phyloP scores from a whole-genome alignment of 2,113 vertebrate species.

The Orycteropus afer region DNA sequence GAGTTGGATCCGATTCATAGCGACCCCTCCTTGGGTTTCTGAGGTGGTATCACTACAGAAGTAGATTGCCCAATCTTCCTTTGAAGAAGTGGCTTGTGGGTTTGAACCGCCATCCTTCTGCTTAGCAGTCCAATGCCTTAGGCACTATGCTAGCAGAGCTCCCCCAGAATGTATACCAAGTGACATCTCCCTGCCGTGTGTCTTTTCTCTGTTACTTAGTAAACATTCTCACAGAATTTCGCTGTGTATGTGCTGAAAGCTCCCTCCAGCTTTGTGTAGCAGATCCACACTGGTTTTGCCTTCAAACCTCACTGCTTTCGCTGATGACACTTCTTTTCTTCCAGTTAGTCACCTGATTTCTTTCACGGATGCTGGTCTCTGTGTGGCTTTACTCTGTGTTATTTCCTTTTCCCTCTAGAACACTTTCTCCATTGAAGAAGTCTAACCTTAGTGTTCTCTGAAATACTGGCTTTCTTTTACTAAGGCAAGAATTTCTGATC shows the following conservation, averaged over 20 bases:
- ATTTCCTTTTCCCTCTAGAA: constrained; percentile 9
- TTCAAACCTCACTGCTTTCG: not conserved
- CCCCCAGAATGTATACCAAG: not conserved
- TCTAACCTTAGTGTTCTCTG: not conserved
- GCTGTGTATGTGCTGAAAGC: not conserved
- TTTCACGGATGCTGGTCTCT: not conserved
- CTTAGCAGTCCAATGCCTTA: no score
- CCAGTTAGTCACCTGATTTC: not conserved
- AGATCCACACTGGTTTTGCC: not conserved
- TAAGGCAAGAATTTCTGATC: not conserved
- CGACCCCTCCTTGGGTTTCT: no score
- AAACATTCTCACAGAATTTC: not conserved
- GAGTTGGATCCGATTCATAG: no score
- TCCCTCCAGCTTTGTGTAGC: not conserved
- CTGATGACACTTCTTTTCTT: not conserved
- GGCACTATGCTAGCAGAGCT: no score
- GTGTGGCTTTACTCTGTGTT: not conserved
- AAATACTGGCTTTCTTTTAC: not conserved
- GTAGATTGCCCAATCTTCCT: no score
- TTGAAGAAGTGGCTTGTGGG: no score
- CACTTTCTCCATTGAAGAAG: not conserved
- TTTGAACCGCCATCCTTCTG: no score
- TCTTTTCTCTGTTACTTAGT: constrained; percentile 31
- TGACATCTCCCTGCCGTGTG: constrained; percentile 9
- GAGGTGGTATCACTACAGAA: no score